Evolutionary conservation across 2,113 vertebrate genomes (phyloP), one percentile per base, ranked within the genome.

Genomic region (Oryzias woworae): DNA sequence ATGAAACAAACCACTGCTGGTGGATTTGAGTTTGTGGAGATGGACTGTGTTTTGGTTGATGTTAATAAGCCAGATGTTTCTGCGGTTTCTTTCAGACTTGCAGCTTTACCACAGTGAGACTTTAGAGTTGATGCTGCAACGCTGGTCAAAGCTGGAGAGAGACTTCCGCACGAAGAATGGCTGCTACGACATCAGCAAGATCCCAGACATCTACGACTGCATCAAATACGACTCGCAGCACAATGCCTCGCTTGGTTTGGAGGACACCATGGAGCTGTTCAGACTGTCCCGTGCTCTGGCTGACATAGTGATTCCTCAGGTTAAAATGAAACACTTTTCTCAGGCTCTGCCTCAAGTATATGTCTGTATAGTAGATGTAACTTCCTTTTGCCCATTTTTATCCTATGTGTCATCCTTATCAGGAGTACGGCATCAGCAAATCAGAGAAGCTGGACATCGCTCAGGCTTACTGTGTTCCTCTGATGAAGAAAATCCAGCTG

Each of bases 111-210:
- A 99, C 88, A 97, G 96, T 0, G 97, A 99, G 87, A 96, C 95
- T 0, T 66, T 99, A 66, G 96, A 99, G 74, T 90, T 99, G 71
- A 99, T 98, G 97, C 87, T 99, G 60, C 97, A 98, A 47, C 95
- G 97, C 62, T 99, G 97, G 97, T 96, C 92, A 73, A 99, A 99
- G 75, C 90, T 99, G 79, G 95, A 99, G 80, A 87, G 94, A 57
- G 97, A 99, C 73, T 98, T 99, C 77, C 94, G 93, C 64, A 94
- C 93, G 90, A 98, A 97, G 89, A 97, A 84, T 0, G 94, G 94
- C 0, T 96, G 96, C 52, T 98, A 97, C 2, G 96, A 99, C 86
- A 98, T 99, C 88, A 99, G 97, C 90, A 99, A 99, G 89, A 96
- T 99, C 84, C 97, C 97, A 0, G 97, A 99, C 65, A 98, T 99